Conservation (phyloP, 2,113 vertebrate species). For the Callospermophilus lateralis region DNA sequence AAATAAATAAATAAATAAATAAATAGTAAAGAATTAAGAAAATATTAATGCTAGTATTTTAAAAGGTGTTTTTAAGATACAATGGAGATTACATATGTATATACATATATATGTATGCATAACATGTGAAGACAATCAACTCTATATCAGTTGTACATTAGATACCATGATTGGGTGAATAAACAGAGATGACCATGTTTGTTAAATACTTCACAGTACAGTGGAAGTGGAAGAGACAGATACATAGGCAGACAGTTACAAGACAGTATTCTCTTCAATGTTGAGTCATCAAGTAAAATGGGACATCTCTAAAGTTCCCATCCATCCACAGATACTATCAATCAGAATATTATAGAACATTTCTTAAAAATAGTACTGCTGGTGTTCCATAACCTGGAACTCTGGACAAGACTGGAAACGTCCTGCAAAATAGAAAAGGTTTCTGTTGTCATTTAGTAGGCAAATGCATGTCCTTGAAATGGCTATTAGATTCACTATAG, state of each 20-base stretch:
- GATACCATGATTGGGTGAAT: not conserved
- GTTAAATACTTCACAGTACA: not conserved
- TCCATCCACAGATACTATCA: not conserved
- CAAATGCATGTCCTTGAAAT: not conserved
- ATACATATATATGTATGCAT: not conserved
- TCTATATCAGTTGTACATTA: not conserved
- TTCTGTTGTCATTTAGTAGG: constrained; percentile 21
- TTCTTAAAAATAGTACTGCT: not conserved
- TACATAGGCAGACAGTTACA: not conserved
- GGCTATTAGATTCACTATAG: not conserved
- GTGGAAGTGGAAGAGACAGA: not conserved
- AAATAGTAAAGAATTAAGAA: not conserved
- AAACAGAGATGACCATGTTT: not conserved
- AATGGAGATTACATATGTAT: not conserved
- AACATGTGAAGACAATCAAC: not conserved
- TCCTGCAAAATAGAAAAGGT: not conserved
- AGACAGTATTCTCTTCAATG: not conserved
- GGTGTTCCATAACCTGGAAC: not conserved
- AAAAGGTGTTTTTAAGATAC: not conserved
- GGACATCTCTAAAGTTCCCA: not conserved
- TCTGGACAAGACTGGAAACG: not conserved
- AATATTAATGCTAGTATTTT: not conserved
- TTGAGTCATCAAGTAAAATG: not conserved
- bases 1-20: no score
- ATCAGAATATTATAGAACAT: not conserved